These are phyloP conservation scores for Cantharis rufa DNA, from an alignment of 2,888 invertebrate genomes.

Conservation along the genomic window DNA sequence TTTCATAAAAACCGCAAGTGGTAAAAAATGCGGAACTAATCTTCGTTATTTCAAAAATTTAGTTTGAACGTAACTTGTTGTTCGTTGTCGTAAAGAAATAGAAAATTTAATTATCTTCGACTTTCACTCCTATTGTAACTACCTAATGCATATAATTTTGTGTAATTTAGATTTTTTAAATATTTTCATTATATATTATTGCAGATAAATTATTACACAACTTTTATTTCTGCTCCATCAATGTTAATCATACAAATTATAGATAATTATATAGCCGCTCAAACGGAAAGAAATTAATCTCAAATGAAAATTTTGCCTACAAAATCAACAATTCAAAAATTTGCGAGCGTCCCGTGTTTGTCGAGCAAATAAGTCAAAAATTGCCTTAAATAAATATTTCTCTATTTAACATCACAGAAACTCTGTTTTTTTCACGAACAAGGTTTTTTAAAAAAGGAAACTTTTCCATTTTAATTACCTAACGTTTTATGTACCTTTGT, in stretches of 20 bases:
- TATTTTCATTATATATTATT: not conserved
- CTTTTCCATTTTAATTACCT: not conserved
- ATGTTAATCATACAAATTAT: not conserved
- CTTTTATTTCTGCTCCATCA: not conserved
- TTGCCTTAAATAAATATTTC: not conserved
- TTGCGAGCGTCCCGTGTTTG: not conserved
- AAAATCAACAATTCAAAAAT: not conserved
- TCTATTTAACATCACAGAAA: not conserved
- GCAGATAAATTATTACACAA: not conserved
- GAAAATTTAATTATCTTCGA: not conserved
- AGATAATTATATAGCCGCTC: not conserved
- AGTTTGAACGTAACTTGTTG: not conserved
- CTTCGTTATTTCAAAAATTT: not conserved
- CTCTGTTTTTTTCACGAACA: not conserved
- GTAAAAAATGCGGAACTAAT: not conserved
- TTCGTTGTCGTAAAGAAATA: not conserved
- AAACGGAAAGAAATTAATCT: not conserved
- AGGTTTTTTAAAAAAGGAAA: not conserved
- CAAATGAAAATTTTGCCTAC: not conserved
- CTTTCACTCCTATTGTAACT: not conserved
- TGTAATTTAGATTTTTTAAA: not conserved
- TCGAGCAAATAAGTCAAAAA: not conserved
- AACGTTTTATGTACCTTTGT: not conserved
- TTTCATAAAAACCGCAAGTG: not conserved
- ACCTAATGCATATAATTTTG: not conserved